Evolutionary conservation across 2,113 vertebrate genomes (phyloP).

Genomic region (Ardeotis arabs): DNA sequence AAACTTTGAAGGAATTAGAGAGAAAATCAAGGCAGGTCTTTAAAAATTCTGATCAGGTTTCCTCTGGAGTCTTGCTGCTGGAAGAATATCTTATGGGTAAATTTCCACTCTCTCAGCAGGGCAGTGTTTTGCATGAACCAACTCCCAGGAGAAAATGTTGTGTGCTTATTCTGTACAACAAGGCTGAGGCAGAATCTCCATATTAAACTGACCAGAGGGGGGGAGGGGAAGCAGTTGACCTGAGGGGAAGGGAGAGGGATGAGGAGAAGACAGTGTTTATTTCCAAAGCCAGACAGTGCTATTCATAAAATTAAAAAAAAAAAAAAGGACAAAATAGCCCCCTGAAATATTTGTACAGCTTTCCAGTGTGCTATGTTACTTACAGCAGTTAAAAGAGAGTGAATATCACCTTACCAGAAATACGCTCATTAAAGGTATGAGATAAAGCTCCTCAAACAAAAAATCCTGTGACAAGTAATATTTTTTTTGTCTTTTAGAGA

Average conservation of each 20-base stretch:
- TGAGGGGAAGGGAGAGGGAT: background rate
- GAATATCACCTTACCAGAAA: background rate
- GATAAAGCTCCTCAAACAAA: constrained; percentile 19
- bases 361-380: constrained; percentile 7
- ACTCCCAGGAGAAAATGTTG: constrained; percentile 88
- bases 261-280: background rate
- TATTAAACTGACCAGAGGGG: constrained; percentile 84
- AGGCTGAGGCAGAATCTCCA: constrained; percentile 80
- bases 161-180: constrained; percentile 85
- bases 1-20: constrained; percentile 54
- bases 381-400: constrained; percentile 34
- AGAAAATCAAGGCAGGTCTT: constrained; percentile 60
- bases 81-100: constrained; percentile 88
- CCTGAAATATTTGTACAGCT: background rate
- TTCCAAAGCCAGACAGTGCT: constrained; percentile 37
- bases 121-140: constrained; percentile 91
- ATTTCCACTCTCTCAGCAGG: constrained; percentile 91
- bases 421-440: background rate
- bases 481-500: background rate
- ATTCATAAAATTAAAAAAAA: constrained; percentile 28
- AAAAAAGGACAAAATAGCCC: background rate
- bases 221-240: constrained; percentile 39
- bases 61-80: constrained; percentile 80
- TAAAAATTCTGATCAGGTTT: constrained; percentile 86
- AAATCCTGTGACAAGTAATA: background rate